Base-by-base conservation (phyloP, 2,113 vertebrate species). In the Hoplias malabaricus region DNA sequence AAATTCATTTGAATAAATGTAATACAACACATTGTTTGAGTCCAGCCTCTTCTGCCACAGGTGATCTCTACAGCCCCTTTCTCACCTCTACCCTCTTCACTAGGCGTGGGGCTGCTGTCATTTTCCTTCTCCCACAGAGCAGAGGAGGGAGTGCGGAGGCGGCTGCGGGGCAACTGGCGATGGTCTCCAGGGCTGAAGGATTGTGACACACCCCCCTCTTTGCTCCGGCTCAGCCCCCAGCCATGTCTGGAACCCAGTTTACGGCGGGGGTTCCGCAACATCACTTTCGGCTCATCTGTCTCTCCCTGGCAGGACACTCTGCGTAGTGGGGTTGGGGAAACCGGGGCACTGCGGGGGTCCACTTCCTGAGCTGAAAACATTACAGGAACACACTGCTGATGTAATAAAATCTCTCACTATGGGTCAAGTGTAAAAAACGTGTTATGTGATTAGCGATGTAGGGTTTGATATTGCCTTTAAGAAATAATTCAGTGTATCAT, bases 181-280 rank as follows among this genome's bases (percentile, higher is more conserved):
- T 86, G 84, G 78, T 93, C 93, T 2, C 92, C 92, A 0, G 91
- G 89, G 67, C 92, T 92, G 70, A 93, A 91, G 2, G 92, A 92
- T 13, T 93, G 91, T 16, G 91, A 89, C 10, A 88, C 68, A 19
- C 87, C 86, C 1, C 68, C 77, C 13, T 88, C 83, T 19, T 71
- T 86, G 50, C 83, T 31, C 74, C 86, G 62, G 8, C 90, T 88
- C 9, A 92, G 56, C 46, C 89, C 89, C 91, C 91, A 93, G 36
- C 92, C 92, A 9, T 90, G 92, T 67, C 90, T 90, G 61, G 90
- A 94, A 31, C 89, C 92, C 75, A 94, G 87, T 40, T 93, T 94
- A 14, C 87, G 90, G 0, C 91, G 93, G 11, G 70, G 74, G 0
- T 83, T 33, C 14, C 85, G 88, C 19, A 43, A 53, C 2, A 27